Evolutionary conservation across 2,113 vertebrate genomes (phyloP).

Genomic region (Spizaetus ornatus): DNA sequence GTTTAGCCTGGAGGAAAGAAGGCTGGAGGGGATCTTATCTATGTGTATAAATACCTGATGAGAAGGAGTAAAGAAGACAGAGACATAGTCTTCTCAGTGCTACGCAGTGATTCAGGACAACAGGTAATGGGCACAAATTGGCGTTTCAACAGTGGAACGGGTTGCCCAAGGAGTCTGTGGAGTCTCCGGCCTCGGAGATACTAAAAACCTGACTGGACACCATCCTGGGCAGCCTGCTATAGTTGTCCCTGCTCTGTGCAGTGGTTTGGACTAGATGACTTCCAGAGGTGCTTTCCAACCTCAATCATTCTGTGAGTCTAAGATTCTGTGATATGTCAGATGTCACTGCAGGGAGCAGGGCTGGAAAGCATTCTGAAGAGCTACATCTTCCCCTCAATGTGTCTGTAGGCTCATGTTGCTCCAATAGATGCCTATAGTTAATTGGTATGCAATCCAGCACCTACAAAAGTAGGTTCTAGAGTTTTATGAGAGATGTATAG

Average conservation of each 20-base stretch:
- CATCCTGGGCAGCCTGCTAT: background rate
- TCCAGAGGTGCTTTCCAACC: background rate
- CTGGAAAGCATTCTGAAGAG: background rate
- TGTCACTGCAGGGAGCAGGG: background rate
- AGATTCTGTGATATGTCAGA: background rate
- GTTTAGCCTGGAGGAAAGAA: background rate
- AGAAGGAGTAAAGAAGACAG: background rate
- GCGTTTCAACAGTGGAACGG: background rate
- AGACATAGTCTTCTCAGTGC: background rate
- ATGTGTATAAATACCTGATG: background rate
- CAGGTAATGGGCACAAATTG: background rate
- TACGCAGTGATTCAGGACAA: background rate
- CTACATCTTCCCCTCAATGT: background rate
- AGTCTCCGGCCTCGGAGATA: background rate
- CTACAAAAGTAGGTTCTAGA: background rate
- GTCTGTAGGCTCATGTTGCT: background rate
- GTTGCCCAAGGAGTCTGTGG: background rate
- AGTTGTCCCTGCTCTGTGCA: background rate
- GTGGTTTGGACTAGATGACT: background rate
- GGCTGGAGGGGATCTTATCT: background rate
- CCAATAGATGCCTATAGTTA: background rate
- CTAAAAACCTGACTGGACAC: background rate
- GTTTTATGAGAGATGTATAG: background rate
- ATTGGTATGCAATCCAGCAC: background rate
- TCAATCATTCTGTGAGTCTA: background rate